Evolutionary conservation across 1,140 invertebrate genomes (phyloP), one percentile per base, ranked within the genome.

Genomic region (Ceratitis capitata): DNA sequence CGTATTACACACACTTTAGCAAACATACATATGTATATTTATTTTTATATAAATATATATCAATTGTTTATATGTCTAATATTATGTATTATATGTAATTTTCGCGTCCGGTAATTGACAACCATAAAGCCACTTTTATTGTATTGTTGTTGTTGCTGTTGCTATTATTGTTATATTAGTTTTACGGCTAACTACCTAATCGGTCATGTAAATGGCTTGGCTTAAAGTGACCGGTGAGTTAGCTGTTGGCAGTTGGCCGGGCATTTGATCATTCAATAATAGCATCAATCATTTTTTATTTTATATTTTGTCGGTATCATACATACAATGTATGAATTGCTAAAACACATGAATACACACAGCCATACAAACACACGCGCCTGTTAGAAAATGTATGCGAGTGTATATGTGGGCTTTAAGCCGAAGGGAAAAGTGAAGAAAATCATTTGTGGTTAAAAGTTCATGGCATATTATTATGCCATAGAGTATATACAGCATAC

Each of bases 81-180:
- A 78, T 47, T 78, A 26, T 78, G n/a, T 78, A 78, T 78, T 78
- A n/a, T 78, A n/a, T 78, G 69, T 78, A 78, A 47, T 78, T 78
- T 78, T 78, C 69, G 42, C 69, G 69, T 78, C 69, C 69, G 69
- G 69, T 78, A 78, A 42, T 78, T 78, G 69, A 78, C 69, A 78
- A 78, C n/a, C 39, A 39, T 45, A 45, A 78, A 78, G 69, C 2
- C 39, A 32, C 0, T n/a, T n/a, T n/a, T n/a, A n/a, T n/a, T 0
- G 39, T 6, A 9, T 26, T 74, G 64, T 74, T 74, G 35, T 42
- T 74, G 64, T 74, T 74, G 35, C 19, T 74, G 14, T 32, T 64
- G n/a, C n/a, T n/a, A n/a, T n/a, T n/a, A n/a, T n/a, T n/a, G n/a
- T n/a, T n/a, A n/a, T n/a, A n/a, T n/a, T n/a, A 56, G 19, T 10